A percentile compares a stretch with the other conserved stretches of the same genome.
phyloP scores from a whole-genome alignment of 2,113 vertebrate genomes.

The Engystomops pustulosus region DNA sequence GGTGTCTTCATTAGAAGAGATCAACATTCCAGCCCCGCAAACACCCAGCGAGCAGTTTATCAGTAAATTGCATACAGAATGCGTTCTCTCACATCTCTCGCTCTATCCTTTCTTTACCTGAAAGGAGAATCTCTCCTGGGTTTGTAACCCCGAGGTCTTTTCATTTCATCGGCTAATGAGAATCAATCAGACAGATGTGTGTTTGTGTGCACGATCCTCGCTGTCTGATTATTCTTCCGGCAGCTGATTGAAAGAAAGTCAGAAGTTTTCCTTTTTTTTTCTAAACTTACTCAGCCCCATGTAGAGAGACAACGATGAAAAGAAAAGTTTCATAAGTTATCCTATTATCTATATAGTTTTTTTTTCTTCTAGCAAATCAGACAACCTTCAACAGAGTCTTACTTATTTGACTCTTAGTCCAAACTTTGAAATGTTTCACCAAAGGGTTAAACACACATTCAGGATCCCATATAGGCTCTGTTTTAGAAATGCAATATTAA shows the following conservation, averaged over 20 bases:
- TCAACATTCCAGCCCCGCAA: conserved; percentile 12
- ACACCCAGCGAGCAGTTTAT: background rate
- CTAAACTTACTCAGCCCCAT: conserved; percentile 24
- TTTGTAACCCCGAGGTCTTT: conserved; percentile 37
- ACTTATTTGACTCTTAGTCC: background rate
- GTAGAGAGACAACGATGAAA: conserved; percentile 12
- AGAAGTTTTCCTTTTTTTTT: conserved; percentile 22
- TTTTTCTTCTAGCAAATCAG: background rate
- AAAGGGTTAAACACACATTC: background rate
- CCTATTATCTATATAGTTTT: conserved; percentile 4
- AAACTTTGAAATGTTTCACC: background rate
- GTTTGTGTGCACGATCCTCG: conserved; percentile 45
- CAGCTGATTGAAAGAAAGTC: conserved; percentile 54
- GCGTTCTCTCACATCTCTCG: conserved; percentile 1
- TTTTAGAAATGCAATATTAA: too few relatives aligned
- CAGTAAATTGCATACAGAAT: conserved; percentile 25
- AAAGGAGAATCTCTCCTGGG: conserved; percentile 38
- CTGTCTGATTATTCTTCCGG: conserved; percentile 56
- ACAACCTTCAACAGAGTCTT: conserved; percentile 6
- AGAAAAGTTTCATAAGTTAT: conserved; percentile 34
- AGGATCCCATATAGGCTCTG: too few relatives aligned
- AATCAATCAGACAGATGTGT: conserved; percentile 57
- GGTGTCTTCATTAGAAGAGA: background rate
- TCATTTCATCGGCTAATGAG: conserved; percentile 58
- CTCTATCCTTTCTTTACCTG: conserved; percentile 30